Evolutionary conservation across 2,113 vertebrate species (phyloP).

Genomic region (Dicentrarchus labrax): DNA sequence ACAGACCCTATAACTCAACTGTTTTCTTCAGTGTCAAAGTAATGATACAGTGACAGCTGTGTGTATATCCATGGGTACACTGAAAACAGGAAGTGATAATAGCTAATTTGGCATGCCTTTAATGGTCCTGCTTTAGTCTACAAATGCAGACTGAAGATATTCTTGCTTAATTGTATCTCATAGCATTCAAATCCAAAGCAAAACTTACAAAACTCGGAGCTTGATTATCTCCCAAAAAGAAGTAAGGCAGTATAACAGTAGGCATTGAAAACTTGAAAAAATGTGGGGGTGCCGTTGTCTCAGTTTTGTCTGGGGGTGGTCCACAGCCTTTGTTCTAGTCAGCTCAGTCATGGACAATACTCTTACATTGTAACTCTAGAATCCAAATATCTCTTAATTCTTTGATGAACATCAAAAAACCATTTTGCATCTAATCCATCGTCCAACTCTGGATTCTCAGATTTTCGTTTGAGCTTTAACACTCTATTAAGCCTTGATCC

Average conservation of each 20-base stretch:
- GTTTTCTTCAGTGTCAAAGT: background rate
- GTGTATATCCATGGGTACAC: accelerated
- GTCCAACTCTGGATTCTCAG: conserved; percentile 4
- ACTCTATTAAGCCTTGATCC: conserved; percentile 22
- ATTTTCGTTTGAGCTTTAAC: conserved; percentile 13
- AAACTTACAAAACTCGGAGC: background rate
- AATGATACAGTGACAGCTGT: background rate
- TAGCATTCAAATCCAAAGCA: no score
- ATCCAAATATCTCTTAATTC: conserved; percentile 22
- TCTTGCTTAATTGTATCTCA: no score
- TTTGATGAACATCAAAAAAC: conserved; percentile 15
- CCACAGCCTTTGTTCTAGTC: background rate
- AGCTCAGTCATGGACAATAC: background rate
- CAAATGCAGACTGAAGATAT: no score
- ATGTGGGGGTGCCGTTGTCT: background rate
- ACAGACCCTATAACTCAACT: background rate
- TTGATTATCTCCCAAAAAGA: background rate
- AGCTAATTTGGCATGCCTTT: background rate
- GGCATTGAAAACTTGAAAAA: background rate
- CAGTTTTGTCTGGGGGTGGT: background rate
- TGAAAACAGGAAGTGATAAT: background rate
- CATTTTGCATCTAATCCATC: conserved; percentile 10
- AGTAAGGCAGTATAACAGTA: background rate
- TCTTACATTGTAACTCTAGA: background rate
- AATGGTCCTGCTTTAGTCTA: no score